Evolutionary conservation across 92 coral and sea anemone genomes (phyloP).

Genomic region (Porites cylindrica): DNA sequence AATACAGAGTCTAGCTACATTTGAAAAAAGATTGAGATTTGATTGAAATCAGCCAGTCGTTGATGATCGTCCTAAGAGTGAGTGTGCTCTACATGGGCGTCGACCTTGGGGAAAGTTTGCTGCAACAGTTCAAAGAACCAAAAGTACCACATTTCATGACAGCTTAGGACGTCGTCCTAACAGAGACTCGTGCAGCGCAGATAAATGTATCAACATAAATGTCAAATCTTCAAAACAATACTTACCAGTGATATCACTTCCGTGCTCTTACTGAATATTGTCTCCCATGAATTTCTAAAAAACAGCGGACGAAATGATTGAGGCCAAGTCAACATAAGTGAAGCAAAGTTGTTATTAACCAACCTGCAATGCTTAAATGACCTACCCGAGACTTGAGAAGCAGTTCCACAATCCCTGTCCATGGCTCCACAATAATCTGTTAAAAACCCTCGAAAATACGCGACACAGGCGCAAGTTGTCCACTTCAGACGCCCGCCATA

Average conservation of each 20-base stretch:
- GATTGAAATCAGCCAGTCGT: too few relatives aligned
- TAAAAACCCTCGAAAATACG: conserved; percentile 88
- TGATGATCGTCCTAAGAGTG: too few relatives aligned
- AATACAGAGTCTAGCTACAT: too few relatives aligned
- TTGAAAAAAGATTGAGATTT: too few relatives aligned
- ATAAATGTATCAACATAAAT: too few relatives aligned
- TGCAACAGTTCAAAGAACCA: too few relatives aligned
- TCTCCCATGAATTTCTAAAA: conserved; percentile 96
- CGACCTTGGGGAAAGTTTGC: too few relatives aligned
- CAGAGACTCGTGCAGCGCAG: too few relatives aligned
- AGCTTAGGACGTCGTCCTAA: too few relatives aligned
- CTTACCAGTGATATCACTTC: conserved; percentile 88
- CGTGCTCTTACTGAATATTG: conserved; percentile 97
- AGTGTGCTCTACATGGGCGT: too few relatives aligned
- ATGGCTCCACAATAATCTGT: conserved; percentile 96
- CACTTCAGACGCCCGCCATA: conserved; percentile 95
- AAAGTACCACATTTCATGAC: too few relatives aligned
- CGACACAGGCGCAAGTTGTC: conserved; percentile 91
- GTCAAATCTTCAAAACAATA: neutral
- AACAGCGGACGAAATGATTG: neutral
- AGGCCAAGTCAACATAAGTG: neutral
- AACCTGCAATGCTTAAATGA: neutral
- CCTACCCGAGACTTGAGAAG: conserved; percentile 92
- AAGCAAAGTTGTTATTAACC: too few relatives aligned
- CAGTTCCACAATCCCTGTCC: conserved; percentile 99